Base-by-base conservation (phyloP, 2,888 invertebrate genomes). In the Leptarthrus brevirostris region DNA sequence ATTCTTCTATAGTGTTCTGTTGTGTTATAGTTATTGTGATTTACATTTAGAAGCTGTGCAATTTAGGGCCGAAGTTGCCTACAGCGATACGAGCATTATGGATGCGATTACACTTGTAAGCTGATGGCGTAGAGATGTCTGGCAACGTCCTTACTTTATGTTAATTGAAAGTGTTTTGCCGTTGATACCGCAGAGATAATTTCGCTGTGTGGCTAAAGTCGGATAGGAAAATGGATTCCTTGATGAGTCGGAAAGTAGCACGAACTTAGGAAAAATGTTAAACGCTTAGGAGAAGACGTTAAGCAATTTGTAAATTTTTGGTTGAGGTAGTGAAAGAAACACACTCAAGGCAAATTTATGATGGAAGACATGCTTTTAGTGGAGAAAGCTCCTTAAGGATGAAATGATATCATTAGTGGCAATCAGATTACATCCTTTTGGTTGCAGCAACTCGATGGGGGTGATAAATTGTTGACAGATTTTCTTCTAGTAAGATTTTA, bases 141-240 rank as follows among this genome's bases (percentile, higher is more conserved):
- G 8, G 30, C 49, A 26, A 5, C 24, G 47, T n/a, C 16, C 26
- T 22, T 44, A 18, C 14, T 26, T 66, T 66, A 66, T 66, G 66
- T 66, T 66, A 66, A 66, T 66, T 66, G 66, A 66, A 66, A 66
- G 47, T 22, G 24, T 24, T 14, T 16, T 14, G 40, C 8, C 40
- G 44, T n/a, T 22, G 16, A 16, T n/a, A 61, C 22, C 40, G 24
- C 40, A 20, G 20, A 20, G 18, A 61, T 61, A 22, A 36, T 36
- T 40, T 61, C 6, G 22, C 20, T 61, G 44, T 22, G 61, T 14
- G 18, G 12, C 36, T 10, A 10, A n/a, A 40, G 14, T 36, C 10
- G 40, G 61, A 61, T 61, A 40, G 40, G 61, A 61, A 40, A 61
- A 61, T 61, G 61, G 24, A 22, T 40, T 61, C 40, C 22, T 18